Percentiles rank a stretch among this genome's conserved stretches.
phyloP scores from a whole-genome alignment of 2,113 vertebrate genomes.

The Alces alces region DNA sequence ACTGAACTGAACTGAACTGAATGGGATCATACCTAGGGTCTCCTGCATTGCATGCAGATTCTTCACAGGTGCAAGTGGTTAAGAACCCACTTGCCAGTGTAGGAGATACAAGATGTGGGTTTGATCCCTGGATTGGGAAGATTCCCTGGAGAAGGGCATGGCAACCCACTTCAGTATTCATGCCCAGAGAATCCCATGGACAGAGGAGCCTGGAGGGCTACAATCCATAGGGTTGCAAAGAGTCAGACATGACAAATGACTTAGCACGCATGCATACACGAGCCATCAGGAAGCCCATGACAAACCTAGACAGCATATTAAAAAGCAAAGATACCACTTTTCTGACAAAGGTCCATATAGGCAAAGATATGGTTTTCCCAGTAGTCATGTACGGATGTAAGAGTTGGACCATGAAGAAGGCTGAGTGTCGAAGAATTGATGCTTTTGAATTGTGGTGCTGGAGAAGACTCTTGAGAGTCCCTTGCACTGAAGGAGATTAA shows the following conservation, averaged over 20 bases:
- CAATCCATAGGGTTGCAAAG: not conserved
- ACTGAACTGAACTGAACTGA: not conserved
- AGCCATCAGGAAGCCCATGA: not conserved
- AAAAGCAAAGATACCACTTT: not conserved
- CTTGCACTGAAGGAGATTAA: not conserved
- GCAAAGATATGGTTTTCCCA: not conserved
- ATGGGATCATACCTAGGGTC: not conserved
- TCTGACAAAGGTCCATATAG: not conserved
- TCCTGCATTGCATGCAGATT: not conserved
- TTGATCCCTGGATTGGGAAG: not conserved
- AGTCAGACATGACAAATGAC: not conserved
- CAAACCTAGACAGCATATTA: not conserved
- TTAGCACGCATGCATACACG: rapidly evolving
- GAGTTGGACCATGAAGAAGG: not conserved
- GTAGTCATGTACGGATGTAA: not conserved
- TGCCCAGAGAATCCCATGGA: not conserved
- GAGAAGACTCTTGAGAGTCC: not conserved
- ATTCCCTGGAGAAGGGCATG: not conserved
- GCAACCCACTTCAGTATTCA: not conserved
- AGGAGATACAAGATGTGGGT: not conserved
- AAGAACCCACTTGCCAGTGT: not conserved
- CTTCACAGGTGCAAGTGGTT: not conserved
- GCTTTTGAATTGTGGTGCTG: not conserved
- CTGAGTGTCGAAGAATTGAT: not conserved
- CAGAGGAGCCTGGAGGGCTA: not conserved